Evolutionary conservation across 1,140 invertebrate species (phyloP).

Genomic region (Heliconius melpomene): DNA sequence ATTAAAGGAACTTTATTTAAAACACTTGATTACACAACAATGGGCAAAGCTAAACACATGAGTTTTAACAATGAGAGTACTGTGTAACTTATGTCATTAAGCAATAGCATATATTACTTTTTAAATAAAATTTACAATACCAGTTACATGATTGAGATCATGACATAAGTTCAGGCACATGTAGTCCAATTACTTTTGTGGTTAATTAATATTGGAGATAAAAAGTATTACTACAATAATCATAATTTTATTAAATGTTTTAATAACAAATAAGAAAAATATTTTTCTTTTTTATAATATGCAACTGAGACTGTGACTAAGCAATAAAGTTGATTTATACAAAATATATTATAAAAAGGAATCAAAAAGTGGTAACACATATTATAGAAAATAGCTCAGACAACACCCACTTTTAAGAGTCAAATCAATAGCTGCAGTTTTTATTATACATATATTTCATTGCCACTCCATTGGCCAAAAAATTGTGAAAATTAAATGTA

Average conservation of each 20-base stretch:
- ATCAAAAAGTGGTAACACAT: not conserved
- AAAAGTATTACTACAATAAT: not conserved
- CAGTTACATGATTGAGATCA: not conserved
- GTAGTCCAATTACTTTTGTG: not conserved
- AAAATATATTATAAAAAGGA: not conserved
- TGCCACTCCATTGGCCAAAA: slow-evolving; percentile 48
- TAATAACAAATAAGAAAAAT: not conserved
- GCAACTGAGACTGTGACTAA: not conserved
- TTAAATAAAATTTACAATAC: not conserved
- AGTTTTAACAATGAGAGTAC: slow-evolving; percentile 64
- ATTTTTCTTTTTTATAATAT: too few relatives aligned
- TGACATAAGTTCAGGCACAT: not conserved
- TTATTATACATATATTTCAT: slow-evolving; percentile 40
- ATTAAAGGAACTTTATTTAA: slow-evolving; percentile 77
- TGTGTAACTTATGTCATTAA: slow-evolving; percentile 53
- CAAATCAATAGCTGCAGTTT: slow-evolving; percentile 33
- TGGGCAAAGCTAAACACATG: slow-evolving; percentile 59
- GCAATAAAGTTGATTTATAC: not conserved
- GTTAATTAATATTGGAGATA: not conserved
- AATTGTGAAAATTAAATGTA: slow-evolving; percentile 43
- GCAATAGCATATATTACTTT: slow-evolving; percentile 44
- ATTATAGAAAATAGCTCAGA: slow-evolving; percentile 2
- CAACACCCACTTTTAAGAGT: slow-evolving; percentile 29
- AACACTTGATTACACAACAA: slow-evolving; percentile 77
- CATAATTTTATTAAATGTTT: not conserved